Evolutionary conservation across 2,797 vertebrate species (phyloP).

Genomic region (Amazona ochrocephala): DNA sequence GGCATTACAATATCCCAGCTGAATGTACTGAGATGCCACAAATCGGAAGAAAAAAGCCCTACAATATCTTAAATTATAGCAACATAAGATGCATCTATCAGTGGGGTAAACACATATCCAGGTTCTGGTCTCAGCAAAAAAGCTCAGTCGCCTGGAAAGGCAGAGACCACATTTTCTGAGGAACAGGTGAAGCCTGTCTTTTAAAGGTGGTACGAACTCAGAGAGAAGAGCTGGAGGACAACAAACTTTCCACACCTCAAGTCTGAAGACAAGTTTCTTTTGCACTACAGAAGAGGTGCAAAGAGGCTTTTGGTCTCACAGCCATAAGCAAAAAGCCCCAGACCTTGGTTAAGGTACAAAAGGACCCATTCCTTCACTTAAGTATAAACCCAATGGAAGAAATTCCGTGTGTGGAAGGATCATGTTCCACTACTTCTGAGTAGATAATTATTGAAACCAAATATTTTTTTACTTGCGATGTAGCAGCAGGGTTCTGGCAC

Average conservation of each 20-base stretch:
- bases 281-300: not conserved
- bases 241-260: not conserved
- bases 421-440: not conserved
- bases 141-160: not conserved
- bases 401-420: not conserved
- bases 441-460: conserved; percentile 17
- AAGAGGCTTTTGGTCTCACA: not conserved
- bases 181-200: not conserved
- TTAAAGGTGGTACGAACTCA: not conserved
- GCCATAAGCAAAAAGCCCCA: not conserved
- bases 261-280: not conserved
- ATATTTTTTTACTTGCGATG: not conserved
- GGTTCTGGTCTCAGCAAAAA: not conserved
- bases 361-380: not conserved
- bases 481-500: conserved; percentile 28
- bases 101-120: not conserved
- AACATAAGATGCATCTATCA: not conserved
- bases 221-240: not conserved
- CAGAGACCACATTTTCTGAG: not conserved
- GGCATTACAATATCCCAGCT: not conserved
- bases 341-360: not conserved
- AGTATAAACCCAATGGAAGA: not conserved
- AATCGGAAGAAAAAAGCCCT: not conserved
- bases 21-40: not conserved
- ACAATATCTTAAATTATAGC: not conserved